phyloP scores from a whole-genome alignment of 2,888 invertebrate genomes.

The Agrilus cyanescens region DNA sequence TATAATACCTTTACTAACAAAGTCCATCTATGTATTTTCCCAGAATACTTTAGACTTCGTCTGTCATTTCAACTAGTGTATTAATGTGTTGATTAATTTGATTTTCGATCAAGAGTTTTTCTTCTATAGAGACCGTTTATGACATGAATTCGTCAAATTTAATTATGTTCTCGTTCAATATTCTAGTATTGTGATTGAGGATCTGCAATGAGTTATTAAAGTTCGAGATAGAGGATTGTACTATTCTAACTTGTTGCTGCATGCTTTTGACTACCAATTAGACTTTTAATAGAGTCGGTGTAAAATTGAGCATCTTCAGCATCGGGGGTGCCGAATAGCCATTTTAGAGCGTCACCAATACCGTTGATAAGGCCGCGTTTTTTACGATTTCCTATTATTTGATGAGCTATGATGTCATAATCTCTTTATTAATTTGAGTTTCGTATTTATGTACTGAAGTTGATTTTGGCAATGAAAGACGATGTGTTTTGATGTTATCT shows the following conservation, averaged over 20 bases:
- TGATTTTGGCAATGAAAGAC: neutral
- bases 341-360: too few relatives aligned
- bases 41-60: neutral
- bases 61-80: neutral
- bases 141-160: neutral
- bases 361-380: too few relatives aligned
- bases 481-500: neutral
- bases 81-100: neutral
- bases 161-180: neutral
- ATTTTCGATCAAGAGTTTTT: neutral
- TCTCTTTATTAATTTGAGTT: neutral
- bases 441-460: neutral
- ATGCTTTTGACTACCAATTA: slow-evolving; percentile 13
- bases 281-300: slow-evolving; percentile 9
- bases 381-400: neutral
- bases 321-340: slow-evolving; percentile 15
- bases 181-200: slow-evolving; percentile 9
- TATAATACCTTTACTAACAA: neutral
- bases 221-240: slow-evolving; percentile 15
- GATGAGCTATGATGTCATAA: neutral
- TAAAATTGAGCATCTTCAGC: slow-evolving; percentile 16
- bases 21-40: neutral
- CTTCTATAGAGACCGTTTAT: too few relatives aligned
- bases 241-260: slow-evolving; percentile 17
- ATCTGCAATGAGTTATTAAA: slow-evolving; percentile 13